Conservation (phyloP, 2,888 invertebrate genomes). For the Schizotus pectinicornis region DNA sequence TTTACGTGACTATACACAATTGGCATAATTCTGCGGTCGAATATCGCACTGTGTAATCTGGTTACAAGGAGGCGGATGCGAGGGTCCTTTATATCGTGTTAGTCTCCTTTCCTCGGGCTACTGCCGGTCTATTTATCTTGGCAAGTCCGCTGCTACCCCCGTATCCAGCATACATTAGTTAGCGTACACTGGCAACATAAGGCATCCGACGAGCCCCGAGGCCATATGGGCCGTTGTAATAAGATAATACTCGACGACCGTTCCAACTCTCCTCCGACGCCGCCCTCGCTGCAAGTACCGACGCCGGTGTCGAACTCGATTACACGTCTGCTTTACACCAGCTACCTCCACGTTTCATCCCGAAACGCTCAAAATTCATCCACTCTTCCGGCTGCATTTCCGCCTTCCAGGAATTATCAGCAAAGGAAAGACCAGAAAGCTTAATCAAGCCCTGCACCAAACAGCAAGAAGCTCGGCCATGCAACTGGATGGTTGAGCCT, state of each 20-base stretch:
- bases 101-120: slow-evolving; percentile 55
- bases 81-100: slow-evolving; percentile 57
- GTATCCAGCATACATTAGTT: slow-evolving; percentile 54
- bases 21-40: slow-evolving; percentile 43
- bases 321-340: too few species aligned
- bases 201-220: slow-evolving; percentile 50
- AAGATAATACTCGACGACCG: slow-evolving; percentile 48
- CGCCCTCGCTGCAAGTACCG: too few species aligned
- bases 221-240: slow-evolving; percentile 53
- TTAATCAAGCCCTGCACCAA: too few species aligned
- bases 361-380: too few species aligned
- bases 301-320: too few species aligned
- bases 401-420: too few species aligned
- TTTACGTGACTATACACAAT: slow-evolving; percentile 40
- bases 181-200: slow-evolving; percentile 53
- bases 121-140: slow-evolving; percentile 58
- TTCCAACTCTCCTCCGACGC: background rate
- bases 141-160: slow-evolving; percentile 48
- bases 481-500: too few species aligned
- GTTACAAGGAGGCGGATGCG: slow-evolving; percentile 50
- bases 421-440: too few species aligned
- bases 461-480: too few species aligned
- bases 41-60: slow-evolving; percentile 53
- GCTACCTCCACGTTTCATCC: too few species aligned
- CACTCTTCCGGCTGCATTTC: too few species aligned